Conservation (phyloP, 2,113 vertebrate genomes). For the Barbus barbus region DNA sequence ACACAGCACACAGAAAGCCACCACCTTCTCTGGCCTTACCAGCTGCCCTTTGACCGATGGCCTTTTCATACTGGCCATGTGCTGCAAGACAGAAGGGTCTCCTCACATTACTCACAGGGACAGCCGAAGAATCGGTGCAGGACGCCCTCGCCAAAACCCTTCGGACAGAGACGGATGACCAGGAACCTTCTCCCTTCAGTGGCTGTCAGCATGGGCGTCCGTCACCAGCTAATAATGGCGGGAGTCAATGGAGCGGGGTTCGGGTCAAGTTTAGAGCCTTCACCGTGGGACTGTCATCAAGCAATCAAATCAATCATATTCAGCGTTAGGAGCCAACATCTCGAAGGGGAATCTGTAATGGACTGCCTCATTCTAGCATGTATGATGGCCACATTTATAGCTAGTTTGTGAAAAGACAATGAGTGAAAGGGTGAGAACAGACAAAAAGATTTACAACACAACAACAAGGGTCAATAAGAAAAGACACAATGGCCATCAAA, state of each 20-base stretch:
- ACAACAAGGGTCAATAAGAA: constrained; percentile 4
- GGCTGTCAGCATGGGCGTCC: constrained; percentile 64
- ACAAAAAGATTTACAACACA: constrained; percentile 9
- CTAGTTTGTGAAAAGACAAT: constrained; percentile 3
- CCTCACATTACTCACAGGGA: constrained; percentile 71
- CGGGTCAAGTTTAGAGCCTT: constrained; percentile 72
- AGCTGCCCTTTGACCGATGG: constrained; percentile 73
- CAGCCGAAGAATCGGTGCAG: constrained; percentile 67
- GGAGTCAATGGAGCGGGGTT: constrained; percentile 65
- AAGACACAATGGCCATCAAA: not conserved
- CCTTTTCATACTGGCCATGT: constrained; percentile 69
- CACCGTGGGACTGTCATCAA: constrained; percentile 71
- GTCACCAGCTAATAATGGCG: constrained; percentile 75
- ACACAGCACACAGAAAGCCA: constrained; percentile 38
- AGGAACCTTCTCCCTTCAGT: too few relatives aligned
- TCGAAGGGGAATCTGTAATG: constrained; percentile 60
- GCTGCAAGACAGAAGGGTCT: constrained; percentile 69
- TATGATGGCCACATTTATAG: not conserved
- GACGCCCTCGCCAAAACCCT: constrained; percentile 64
- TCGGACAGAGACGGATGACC: constrained; percentile 78
- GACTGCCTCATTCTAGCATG: constrained; percentile 18
- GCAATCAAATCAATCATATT: constrained; percentile 67
- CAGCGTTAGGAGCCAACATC: constrained; percentile 55
- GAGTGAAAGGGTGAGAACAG: not conserved
- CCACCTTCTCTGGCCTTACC: constrained; percentile 37